Conservation (phyloP, 1,140 invertebrate species). For the Zaprionus inermis region DNA sequence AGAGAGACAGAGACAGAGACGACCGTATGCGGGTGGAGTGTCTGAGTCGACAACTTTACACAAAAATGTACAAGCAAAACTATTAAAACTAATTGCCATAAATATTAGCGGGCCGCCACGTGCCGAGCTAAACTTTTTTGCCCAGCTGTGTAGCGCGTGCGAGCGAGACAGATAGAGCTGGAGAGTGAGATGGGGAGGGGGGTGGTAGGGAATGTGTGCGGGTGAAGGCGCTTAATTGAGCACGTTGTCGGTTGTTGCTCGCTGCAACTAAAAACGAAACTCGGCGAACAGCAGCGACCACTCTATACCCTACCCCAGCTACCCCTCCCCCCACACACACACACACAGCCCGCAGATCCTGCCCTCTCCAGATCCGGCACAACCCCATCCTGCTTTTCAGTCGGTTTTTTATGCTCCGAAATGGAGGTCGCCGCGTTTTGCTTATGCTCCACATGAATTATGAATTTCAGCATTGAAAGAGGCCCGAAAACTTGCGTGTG, state of each 20-base stretch:
- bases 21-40: slow-evolving; percentile 21
- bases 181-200: background rate
- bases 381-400: slow-evolving; percentile 3
- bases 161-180: slow-evolving; percentile 12
- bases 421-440: slow-evolving; percentile 37
- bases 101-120: slow-evolving; percentile 78
- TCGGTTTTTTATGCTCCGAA: slow-evolving; percentile 31
- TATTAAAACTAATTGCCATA: slow-evolving; percentile 82
- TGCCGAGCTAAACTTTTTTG: slow-evolving; percentile 67
- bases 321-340: background rate
- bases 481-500: slow-evolving; percentile 55
- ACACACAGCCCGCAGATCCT: too few relatives aligned
- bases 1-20: slow-evolving; percentile 5
- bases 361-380: background rate
- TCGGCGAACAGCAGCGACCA: slow-evolving; percentile 27
- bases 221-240: slow-evolving; percentile 70
- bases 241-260: slow-evolving; percentile 62
- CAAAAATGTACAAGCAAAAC: slow-evolving; percentile 74
- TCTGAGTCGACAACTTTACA: slow-evolving; percentile 68
- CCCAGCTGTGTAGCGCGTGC: slow-evolving; percentile 16
- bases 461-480: slow-evolving; percentile 81
- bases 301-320: slow-evolving; percentile 10
- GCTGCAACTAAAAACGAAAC: slow-evolving; percentile 55
- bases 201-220: background rate
- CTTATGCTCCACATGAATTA: slow-evolving; percentile 68